Percentiles rank a stretch among this genome's conserved stretches.
Conservation (phyloP, 2,797 vertebrate species). For the Scyliorhinus canicula region DNA sequence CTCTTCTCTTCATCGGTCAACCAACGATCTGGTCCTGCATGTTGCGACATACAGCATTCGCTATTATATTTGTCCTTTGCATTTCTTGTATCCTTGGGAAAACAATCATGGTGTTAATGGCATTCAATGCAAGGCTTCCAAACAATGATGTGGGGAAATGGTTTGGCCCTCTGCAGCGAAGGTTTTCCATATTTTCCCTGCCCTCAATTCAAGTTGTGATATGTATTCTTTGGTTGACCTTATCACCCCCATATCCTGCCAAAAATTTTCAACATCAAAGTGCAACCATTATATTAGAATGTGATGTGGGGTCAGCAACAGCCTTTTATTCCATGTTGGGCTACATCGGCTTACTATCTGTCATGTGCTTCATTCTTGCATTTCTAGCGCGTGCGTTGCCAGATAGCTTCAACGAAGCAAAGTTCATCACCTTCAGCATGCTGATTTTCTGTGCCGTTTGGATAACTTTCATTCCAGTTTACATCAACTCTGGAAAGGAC, state of each 20-base stretch:
- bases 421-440: conserved; percentile 67
- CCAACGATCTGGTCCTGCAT: conserved; percentile 59
- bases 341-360: conserved; percentile 60
- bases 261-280: conserved; percentile 52
- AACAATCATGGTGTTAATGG: conserved; percentile 59
- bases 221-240: conserved; percentile 56
- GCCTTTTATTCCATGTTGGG: conserved; percentile 64
- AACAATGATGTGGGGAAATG: conserved; percentile 55
- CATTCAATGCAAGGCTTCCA: conserved; percentile 57
- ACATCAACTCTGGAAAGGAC: conserved; percentile 62
- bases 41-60: conserved; percentile 58
- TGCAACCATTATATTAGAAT: conserved; percentile 63
- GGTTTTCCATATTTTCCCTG: conserved; percentile 54
- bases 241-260: conserved; percentile 53
- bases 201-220: conserved; percentile 56
- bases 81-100: conserved; percentile 64
- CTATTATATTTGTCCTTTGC: conserved; percentile 62
- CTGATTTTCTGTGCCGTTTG: conserved; percentile 65
- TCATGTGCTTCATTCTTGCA: conserved; percentile 60
- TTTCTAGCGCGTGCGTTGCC: conserved; percentile 61
- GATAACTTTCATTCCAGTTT: conserved; percentile 68
- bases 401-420: conserved; percentile 64
- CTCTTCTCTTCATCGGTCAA: conserved; percentile 58
- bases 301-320: conserved; percentile 59
- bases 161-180: conserved; percentile 58